Evolutionary conservation across 2,797 vertebrate genomes (phyloP).

Genomic region (Lacerta bilineata): DNA sequence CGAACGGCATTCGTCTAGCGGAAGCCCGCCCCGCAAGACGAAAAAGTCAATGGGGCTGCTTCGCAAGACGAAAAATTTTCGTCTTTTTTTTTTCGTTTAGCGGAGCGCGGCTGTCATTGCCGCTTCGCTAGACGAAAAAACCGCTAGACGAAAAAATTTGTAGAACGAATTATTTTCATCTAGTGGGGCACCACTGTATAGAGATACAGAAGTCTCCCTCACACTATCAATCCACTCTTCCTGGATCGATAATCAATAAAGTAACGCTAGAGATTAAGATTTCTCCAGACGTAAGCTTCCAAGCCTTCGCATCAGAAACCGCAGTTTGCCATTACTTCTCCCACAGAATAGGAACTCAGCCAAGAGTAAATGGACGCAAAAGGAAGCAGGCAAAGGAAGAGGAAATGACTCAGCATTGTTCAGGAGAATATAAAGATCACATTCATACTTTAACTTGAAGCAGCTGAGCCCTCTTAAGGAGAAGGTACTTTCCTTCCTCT

Average conservation of each 20-base stretch:
- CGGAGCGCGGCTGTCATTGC: no score
- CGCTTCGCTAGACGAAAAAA: no score
- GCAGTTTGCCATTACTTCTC: constrained; percentile 15
- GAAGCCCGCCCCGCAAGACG: no score
- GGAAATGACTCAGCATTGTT: constrained; percentile 34
- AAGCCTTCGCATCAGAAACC: constrained; percentile 26
- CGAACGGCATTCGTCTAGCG: no score
- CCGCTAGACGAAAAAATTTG: no score
- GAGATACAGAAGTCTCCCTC: not conserved
- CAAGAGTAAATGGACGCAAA: not conserved
- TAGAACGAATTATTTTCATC: no score
- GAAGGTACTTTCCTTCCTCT: constrained; percentile 23
- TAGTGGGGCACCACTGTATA: no score
- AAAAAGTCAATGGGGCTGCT: no score
- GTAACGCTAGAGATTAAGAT: not conserved
- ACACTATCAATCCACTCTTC: not conserved
- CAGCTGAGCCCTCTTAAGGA: not conserved
- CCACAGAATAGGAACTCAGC: constrained; percentile 29
- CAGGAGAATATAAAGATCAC: not conserved
- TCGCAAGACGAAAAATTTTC: no score
- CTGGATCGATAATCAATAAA: not conserved
- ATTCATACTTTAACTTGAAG: constrained; percentile 22
- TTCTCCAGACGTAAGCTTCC: not conserved
- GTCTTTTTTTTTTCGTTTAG: no score
- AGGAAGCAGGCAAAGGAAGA: constrained; percentile 1